Evolutionary conservation across 2,888 invertebrate genomes (phyloP).

Genomic region (Agrotis puta): DNA sequence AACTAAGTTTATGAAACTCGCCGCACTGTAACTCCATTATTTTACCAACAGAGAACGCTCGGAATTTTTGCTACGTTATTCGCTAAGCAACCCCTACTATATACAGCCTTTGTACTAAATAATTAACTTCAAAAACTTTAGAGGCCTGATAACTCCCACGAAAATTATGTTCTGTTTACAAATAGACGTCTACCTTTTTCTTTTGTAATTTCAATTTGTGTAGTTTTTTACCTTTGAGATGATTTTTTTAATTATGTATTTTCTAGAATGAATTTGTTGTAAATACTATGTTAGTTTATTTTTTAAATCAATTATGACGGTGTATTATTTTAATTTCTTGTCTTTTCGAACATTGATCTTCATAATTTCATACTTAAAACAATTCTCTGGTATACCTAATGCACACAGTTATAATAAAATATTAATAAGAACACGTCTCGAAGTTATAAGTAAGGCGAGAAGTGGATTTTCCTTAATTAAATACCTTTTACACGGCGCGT

Average conservation of each 20-base stretch:
- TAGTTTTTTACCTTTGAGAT: slow-evolving; percentile 15
- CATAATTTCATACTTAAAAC: background rate
- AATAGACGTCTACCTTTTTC: slow-evolving; percentile 13
- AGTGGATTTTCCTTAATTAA: slow-evolving; percentile 57
- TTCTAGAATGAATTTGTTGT: background rate
- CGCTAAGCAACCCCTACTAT: slow-evolving; percentile 33
- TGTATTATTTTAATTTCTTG: background rate
- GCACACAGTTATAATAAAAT: slow-evolving; percentile 11
- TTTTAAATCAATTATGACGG: background rate
- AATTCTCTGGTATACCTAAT: background rate
- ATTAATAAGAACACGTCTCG: slow-evolving; percentile 23
- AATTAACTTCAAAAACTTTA: slow-evolving; percentile 50
- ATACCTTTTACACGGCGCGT: slow-evolving; percentile 65
- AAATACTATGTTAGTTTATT: background rate
- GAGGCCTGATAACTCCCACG: slow-evolving; percentile 36
- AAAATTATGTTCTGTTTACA: slow-evolving; percentile 40
- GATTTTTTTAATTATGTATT: slow-evolving; percentile 20
- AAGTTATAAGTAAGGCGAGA: slow-evolving; percentile 29
- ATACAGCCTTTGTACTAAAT: slow-evolving; percentile 43
- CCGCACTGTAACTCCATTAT: slow-evolving; percentile 72
- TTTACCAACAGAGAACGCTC: slow-evolving; percentile 56
- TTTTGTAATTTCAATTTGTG: slow-evolving; percentile 41
- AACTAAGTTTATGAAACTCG: slow-evolving; percentile 62
- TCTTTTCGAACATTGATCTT: background rate
- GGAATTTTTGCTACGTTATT: slow-evolving; percentile 56